Conservation (phyloP, 2,888 invertebrate species). For the Hypsopygia costalis region DNA sequence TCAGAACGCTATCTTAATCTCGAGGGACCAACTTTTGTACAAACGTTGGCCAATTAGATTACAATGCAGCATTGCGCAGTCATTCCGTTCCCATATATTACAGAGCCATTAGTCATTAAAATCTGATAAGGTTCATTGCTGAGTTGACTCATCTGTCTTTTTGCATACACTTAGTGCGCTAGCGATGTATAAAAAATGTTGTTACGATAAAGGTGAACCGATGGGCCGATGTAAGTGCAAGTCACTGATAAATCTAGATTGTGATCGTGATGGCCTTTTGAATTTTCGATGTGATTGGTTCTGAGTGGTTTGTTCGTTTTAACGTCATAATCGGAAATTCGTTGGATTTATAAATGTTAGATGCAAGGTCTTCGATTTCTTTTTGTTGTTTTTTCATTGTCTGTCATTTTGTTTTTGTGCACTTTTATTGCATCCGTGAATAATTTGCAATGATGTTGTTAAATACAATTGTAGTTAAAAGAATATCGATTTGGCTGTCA, state of each 20-base stretch:
- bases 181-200: slow-evolving; percentile 24
- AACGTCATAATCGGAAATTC: slow-evolving; percentile 15
- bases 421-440: no score
- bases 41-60: slow-evolving; percentile 46
- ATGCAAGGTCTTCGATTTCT: neutral
- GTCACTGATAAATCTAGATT: slow-evolving; percentile 30
- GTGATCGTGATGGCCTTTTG: slow-evolving; percentile 25
- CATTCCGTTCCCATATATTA: slow-evolving; percentile 42
- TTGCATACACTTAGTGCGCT: slow-evolving; percentile 41
- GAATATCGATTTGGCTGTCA: no score
- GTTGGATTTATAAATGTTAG: slow-evolving; percentile 5
- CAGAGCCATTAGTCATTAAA: slow-evolving; percentile 44
- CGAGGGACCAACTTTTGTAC: slow-evolving; percentile 28
- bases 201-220: slow-evolving; percentile 27
- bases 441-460: no score
- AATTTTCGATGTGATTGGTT: slow-evolving; percentile 16
- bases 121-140: slow-evolving; percentile 49
- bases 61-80: slow-evolving; percentile 46
- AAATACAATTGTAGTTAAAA: no score
- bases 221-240: slow-evolving; percentile 29
- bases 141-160: slow-evolving; percentile 50
- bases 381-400: no score
- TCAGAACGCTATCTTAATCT: slow-evolving; percentile 47
- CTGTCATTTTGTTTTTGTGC: no score
- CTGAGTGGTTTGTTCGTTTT: slow-evolving; percentile 17